Evolutionary conservation across 2,797 vertebrate species (phyloP).

Genomic region (Chaetodon trifasciatus): DNA sequence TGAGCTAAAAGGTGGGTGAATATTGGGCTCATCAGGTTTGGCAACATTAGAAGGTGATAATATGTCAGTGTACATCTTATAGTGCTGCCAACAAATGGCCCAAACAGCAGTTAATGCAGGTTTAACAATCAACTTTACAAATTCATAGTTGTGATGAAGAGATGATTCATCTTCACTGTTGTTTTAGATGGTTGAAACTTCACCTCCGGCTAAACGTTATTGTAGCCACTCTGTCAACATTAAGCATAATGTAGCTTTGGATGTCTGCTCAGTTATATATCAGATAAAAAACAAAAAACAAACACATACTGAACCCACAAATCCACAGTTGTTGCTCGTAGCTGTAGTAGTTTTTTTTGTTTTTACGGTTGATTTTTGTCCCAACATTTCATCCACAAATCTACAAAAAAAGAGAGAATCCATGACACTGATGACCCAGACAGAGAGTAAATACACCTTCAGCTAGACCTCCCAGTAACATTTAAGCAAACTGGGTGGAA

Average conservation of each 20-base stretch:
- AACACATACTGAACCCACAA: background rate
- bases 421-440: background rate
- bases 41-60: background rate
- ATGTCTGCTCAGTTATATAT: background rate
- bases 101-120: background rate
- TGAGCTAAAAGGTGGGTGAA: background rate
- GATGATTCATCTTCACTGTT: background rate
- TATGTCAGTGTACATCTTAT: background rate
- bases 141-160: background rate
- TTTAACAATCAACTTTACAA: background rate
- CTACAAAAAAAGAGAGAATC: background rate
- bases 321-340: background rate
- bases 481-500: conserved; percentile 11
- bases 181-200: background rate
- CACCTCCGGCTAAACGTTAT: background rate
- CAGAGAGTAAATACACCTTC: conserved; percentile 10
- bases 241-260: background rate
- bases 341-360: background rate
- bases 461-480: conserved; percentile 1
- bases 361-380: conserved; percentile 1
- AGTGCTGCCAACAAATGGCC: background rate
- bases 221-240: background rate
- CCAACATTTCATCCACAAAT: background rate
- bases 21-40: background rate
- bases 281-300: background rate